phyloP scores from a whole-genome alignment of 2,113 vertebrate species.

The Pituophis catenifer region DNA sequence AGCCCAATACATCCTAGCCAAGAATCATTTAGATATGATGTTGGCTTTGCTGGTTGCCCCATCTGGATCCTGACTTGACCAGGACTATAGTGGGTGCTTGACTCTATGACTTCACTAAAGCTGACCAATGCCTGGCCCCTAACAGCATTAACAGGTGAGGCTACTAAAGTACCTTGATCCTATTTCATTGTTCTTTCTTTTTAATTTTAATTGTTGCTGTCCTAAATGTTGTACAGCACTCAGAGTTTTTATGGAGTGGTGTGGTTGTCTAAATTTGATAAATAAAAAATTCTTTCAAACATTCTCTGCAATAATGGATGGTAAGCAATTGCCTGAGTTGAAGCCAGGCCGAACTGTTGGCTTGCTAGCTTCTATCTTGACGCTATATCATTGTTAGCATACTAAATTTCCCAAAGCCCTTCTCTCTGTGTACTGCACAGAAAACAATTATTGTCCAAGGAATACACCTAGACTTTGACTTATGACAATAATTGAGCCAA shows the following conservation, averaged over 20 bases:
- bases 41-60: neutral
- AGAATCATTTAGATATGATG: neutral
- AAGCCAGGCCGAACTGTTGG: neutral
- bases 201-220: neutral
- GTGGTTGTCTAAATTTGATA: neutral
- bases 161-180: neutral
- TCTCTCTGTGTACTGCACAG: neutral
- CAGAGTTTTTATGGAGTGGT: neutral
- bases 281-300: neutral
- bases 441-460: neutral
- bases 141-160: neutral
- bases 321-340: neutral
- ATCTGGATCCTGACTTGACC: neutral
- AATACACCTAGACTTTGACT: neutral
- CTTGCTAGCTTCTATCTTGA: neutral
- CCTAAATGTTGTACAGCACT: neutral
- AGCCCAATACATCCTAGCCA: neutral
- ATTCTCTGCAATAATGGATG: neutral
- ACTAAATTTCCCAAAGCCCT: neutral
- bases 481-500: neutral
- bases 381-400: neutral
- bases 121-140: neutral
- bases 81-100: neutral
- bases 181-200: neutral
- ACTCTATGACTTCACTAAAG: neutral